These are phyloP conservation scores for Diplodus sargus DNA, from an alignment of 2,797 vertebrate species.

Conservation along the genomic window DNA sequence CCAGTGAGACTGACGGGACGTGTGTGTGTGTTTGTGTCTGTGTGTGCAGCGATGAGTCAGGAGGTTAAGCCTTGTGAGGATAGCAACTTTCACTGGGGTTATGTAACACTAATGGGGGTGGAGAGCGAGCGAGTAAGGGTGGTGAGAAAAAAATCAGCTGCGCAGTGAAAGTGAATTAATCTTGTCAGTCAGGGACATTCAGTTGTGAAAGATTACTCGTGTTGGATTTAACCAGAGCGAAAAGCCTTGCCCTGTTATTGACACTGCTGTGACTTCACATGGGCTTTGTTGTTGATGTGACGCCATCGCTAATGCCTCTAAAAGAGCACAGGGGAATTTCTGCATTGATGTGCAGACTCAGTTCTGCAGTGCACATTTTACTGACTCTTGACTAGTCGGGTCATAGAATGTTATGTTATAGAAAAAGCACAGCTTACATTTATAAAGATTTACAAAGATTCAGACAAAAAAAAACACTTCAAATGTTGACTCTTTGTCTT, in stretches of 20 bases:
- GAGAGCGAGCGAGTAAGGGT: slow-evolving; percentile 14
- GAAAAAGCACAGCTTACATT: not conserved
- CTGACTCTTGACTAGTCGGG: not conserved
- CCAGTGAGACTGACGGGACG: slow-evolving; percentile 21
- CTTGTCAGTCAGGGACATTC: slow-evolving; percentile 44
- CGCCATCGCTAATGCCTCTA: not conserved
- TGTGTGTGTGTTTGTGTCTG: slow-evolving; percentile 20
- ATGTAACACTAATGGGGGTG: slow-evolving; percentile 53
- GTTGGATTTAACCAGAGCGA: slow-evolving; percentile 35
- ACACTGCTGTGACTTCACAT: not conserved
- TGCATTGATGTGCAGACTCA: not conserved
- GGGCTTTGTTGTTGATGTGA: not conserved
- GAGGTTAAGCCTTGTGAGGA: slow-evolving; percentile 54
- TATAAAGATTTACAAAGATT: not conserved
- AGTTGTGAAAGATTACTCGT: slow-evolving; percentile 53
- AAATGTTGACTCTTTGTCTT: not conserved
- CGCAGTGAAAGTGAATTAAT: slow-evolving; percentile 55
- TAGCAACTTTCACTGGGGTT: slow-evolving; percentile 42
- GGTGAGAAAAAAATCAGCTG: slow-evolving; percentile 3
- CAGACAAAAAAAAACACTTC: not conserved
- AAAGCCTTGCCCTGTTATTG: not conserved
- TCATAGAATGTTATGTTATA: no score
- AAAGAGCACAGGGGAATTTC: not conserved
- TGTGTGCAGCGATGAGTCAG: slow-evolving; percentile 41
- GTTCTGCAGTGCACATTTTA: not conserved